Evolutionary conservation across 2,888 invertebrate species (phyloP).

Genomic region (Ophioninae sp.): DNA sequence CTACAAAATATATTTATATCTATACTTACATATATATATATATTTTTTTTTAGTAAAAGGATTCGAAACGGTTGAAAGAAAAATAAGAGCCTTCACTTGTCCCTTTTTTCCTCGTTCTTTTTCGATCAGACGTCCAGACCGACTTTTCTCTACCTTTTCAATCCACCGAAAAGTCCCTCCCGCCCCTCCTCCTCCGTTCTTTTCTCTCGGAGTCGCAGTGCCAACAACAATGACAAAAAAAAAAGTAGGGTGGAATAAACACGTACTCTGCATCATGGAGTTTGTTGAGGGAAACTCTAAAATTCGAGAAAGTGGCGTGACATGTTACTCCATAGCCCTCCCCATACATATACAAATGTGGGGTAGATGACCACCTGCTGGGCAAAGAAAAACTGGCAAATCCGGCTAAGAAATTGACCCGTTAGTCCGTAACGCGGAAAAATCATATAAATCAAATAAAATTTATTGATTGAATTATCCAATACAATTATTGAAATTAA

Average conservation of each 20-base stretch:
- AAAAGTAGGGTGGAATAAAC: conserved; percentile 13
- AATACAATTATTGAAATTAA: too few species aligned
- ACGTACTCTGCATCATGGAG: conserved; percentile 23
- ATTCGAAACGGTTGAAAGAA: conserved; percentile 50
- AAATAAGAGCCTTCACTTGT: background rate
- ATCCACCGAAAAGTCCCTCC: conserved; percentile 40
- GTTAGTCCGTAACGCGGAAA: too few species aligned
- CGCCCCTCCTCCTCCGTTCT: background rate
- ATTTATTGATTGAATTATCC: too few species aligned
- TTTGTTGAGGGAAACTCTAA: conserved; percentile 43
- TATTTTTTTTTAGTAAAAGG: too few species aligned
- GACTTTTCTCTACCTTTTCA: conserved; percentile 37
- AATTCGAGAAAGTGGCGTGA: conserved; percentile 62
- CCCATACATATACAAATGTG: background rate
- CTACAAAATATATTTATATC: conserved; percentile 11
- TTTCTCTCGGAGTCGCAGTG: background rate
- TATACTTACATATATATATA: too few species aligned
- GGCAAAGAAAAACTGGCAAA: conserved; percentile 59
- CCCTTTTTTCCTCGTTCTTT: conserved; percentile 9
- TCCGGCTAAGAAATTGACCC: conserved; percentile 52
- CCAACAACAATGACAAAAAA: conserved; percentile 13
- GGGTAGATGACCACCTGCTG: conserved; percentile 55
- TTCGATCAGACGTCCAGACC: conserved; percentile 6
- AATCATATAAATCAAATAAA: too few species aligned
- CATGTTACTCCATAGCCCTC: conserved; percentile 58